phyloP scores from a whole-genome alignment of 2,113 vertebrate species.

The Speoplatyrhinus poulsoni region DNA sequence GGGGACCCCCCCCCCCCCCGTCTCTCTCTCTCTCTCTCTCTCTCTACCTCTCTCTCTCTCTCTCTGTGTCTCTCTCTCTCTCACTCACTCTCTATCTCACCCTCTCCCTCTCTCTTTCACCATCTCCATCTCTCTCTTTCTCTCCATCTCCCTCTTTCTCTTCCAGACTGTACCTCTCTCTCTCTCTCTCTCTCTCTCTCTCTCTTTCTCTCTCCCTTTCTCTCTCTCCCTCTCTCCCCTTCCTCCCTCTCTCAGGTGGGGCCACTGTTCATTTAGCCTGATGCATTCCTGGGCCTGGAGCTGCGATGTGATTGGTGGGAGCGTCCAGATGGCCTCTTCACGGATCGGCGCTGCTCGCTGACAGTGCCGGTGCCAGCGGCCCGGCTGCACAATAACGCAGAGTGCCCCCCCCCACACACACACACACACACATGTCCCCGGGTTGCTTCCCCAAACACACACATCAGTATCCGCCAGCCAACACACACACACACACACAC shows the following conservation, averaged over 20 bases:
- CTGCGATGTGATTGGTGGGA: slow-evolving; percentile 83
- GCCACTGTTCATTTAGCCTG: slow-evolving; percentile 82
- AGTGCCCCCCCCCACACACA: slow-evolving; percentile 25
- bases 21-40: too few relatives aligned
- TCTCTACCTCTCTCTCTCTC: too few relatives aligned
- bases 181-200: too few relatives aligned
- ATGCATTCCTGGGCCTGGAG: slow-evolving; percentile 81
- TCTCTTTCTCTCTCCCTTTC: background rate
- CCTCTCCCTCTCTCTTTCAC: too few relatives aligned
- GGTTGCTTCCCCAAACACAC: background rate
- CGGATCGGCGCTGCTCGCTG: slow-evolving; percentile 77
- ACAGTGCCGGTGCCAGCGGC: slow-evolving; percentile 74
- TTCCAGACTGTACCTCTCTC: too few relatives aligned
- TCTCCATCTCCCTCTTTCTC: too few relatives aligned
- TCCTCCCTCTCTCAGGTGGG: slow-evolving; percentile 61
- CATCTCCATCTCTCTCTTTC: too few relatives aligned
- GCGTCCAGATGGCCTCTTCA: slow-evolving; percentile 83
- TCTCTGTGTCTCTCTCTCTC: too few relatives aligned
- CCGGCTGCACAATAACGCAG: slow-evolving; percentile 75
- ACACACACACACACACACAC: background rate
- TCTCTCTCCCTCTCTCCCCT: slow-evolving; percentile 52
- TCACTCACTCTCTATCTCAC: too few relatives aligned
- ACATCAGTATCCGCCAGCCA: background rate
- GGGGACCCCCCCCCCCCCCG: too few relatives aligned
- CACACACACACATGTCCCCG: slow-evolving; percentile 3